Percentiles rank a stretch among this genome's conserved stretches.
Conservation (phyloP, 2,888 invertebrate species). For the Choristoneura rosaceana region DNA sequence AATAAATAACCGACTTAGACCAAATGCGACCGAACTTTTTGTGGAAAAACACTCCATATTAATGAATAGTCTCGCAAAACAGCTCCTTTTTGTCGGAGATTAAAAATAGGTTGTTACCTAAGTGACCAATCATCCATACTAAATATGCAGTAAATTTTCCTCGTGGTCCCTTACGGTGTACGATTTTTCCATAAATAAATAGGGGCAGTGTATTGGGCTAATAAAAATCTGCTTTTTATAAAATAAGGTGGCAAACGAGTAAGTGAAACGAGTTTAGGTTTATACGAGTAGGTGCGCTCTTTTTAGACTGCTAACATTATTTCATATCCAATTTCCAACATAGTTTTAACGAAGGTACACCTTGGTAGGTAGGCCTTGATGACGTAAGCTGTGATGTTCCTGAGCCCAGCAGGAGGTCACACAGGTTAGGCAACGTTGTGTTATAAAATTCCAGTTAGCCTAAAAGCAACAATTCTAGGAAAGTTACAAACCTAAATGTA, state of each 20-base stretch:
- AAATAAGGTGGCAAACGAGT: too few relatives aligned
- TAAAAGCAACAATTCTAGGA: not conserved
- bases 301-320: too few relatives aligned
- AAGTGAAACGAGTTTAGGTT: too few relatives aligned
- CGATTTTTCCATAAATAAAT: not conserved
- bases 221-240: not conserved
- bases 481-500: not conserved
- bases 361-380: not conserved
- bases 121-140: not conserved
- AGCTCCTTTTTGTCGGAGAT: not conserved
- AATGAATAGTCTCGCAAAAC: not conserved
- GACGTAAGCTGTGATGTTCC: not conserved
- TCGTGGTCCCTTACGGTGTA: not conserved
- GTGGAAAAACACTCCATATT: not conserved
- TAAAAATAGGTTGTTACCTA: not conserved
- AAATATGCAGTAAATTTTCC: slow-evolving; percentile 1
- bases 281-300: too few relatives aligned
- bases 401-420: not conserved
- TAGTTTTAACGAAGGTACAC: not conserved
- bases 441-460: slow-evolving; percentile 3
- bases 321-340: too few relatives aligned
- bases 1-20: not conserved
- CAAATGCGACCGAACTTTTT: not conserved
- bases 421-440: not conserved
- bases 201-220: not conserved